These are phyloP conservation scores for Dione vanillae DNA, from an alignment of 2,888 invertebrate species.

Conservation along the genomic window DNA sequence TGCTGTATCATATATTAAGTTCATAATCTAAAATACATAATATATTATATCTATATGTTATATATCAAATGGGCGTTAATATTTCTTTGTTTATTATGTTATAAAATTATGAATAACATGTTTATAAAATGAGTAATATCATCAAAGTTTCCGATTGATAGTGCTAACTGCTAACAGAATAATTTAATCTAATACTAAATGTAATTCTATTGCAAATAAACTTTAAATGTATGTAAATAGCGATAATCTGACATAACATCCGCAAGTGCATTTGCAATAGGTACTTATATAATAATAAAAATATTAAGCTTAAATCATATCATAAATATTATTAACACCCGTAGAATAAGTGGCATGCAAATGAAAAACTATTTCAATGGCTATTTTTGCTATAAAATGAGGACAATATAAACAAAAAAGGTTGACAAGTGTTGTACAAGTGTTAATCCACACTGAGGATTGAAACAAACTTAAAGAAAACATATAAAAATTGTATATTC, in stretches of 20 bases:
- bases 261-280: background rate
- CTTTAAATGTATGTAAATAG: background rate
- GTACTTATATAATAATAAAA: background rate
- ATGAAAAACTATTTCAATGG: too few species aligned
- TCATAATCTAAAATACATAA: background rate
- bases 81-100: slow-evolving; percentile 7
- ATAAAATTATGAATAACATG: background rate
- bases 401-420: too few species aligned
- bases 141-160: slow-evolving; percentile 11
- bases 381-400: too few species aligned
- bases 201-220: background rate
- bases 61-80: background rate
- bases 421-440: too few species aligned
- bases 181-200: slow-evolving; percentile 9
- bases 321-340: too few species aligned
- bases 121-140: slow-evolving; percentile 8
- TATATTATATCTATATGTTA: background rate
- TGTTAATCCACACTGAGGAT: too few species aligned
- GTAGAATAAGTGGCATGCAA: too few species aligned
- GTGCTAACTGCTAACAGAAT: slow-evolving; percentile 9
- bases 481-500: too few species aligned
- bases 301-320: background rate
- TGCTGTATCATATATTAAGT: background rate
- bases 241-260: slow-evolving; percentile 4
- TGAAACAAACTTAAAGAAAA: too few species aligned